phyloP scores from a whole-genome alignment of 2,113 vertebrate genomes.

The Piliocolobus tephrosceles region DNA sequence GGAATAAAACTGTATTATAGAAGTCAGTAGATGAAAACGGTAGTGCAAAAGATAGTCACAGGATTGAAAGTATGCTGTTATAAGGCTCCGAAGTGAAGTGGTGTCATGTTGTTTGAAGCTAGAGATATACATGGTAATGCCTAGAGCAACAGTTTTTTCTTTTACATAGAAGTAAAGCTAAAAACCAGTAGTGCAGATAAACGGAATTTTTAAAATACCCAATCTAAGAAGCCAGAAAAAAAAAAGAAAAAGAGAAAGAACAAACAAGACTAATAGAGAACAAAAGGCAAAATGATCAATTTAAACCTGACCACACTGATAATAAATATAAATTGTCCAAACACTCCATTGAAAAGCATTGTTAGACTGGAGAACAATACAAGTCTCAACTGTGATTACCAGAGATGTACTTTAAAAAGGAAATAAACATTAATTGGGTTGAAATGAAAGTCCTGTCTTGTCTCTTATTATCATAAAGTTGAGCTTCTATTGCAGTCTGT shows the following conservation, averaged over 20 bases:
- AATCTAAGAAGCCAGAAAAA: not conserved
- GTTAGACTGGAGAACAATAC: not conserved
- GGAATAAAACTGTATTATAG: not conserved
- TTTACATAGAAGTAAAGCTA: not conserved
- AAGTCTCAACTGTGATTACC: not conserved
- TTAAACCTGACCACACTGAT: not conserved
- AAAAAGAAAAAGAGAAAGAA: not conserved
- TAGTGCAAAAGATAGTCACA: not conserved
- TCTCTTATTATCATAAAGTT: not conserved
- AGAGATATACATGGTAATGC: not conserved
- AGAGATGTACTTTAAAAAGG: not conserved
- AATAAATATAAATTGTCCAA: not conserved
- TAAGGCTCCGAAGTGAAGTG: not conserved
- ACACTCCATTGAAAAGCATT: not conserved
- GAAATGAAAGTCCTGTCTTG: not conserved
- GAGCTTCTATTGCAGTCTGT: not conserved
- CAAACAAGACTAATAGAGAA: not conserved
- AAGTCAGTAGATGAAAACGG: not conserved
- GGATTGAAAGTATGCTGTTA: not conserved
- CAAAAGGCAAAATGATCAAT: not conserved
- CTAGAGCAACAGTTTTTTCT: not conserved
- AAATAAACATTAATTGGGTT: not conserved
- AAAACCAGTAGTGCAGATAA: not conserved
- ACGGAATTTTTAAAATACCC: not conserved
- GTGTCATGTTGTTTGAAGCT: not conserved